These are phyloP conservation scores for Pollenia labialis DNA, from an alignment of 2,888 invertebrate species.

Conservation along the genomic window DNA sequence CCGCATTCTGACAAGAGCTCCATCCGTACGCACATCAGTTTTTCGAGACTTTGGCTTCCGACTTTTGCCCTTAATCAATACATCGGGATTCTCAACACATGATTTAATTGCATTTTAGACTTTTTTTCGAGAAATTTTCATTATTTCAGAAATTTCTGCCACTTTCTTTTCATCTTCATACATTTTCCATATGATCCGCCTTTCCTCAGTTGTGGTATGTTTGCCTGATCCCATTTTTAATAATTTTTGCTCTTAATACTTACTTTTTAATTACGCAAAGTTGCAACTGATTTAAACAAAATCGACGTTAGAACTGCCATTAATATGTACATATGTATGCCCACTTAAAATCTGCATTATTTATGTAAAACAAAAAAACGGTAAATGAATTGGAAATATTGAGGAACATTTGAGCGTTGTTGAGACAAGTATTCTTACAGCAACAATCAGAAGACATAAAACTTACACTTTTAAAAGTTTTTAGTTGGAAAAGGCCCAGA, in stretches of 20 bases:
- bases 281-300: neutral
- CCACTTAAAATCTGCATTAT: constrained; percentile 7
- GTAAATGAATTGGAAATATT: neutral
- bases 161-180: neutral
- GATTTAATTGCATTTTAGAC: neutral
- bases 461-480: too few species aligned
- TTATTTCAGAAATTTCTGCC: constrained; percentile 1
- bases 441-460: too few species aligned
- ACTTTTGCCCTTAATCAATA: constrained; percentile 21
- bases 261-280: neutral
- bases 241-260: neutral
- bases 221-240: too few species aligned
- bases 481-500: too few species aligned
- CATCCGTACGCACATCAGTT: neutral
- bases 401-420: too few species aligned
- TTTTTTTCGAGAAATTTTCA: too few species aligned
- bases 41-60: constrained; percentile 5
- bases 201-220: too few species aligned
- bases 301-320: neutral
- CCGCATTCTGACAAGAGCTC: neutral
- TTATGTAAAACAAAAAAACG: neutral
- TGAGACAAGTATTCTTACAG: too few species aligned
- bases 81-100: constrained; percentile 13
- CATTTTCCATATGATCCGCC: too few species aligned
- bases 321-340: neutral